Base-by-base conservation (phyloP, 2,113 vertebrate species). In the Emydocephalus ijimae region DNA sequence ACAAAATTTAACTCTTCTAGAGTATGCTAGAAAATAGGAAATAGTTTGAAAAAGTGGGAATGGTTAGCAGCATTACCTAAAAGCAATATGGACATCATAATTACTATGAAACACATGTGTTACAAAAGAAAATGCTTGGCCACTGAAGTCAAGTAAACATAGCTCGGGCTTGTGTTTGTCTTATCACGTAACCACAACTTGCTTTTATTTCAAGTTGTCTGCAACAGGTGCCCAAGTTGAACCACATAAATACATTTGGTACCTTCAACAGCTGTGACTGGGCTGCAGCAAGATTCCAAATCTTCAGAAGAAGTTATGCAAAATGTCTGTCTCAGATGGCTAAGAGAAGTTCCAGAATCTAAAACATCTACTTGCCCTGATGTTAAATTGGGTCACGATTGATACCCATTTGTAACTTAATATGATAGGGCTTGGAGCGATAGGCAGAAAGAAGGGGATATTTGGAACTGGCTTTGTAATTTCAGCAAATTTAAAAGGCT, bases 291-390 rank as follows among this genome's bases (percentile, higher is more conserved):
- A 45, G 34, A 88, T 55, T 54, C 93, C 95, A 97, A 96, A 97
- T 48, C 92, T 94, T 95, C 90, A 96, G 96, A 96, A 96, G 95
- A 97, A 92, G 90, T 96, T 95, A 93, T 89, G 95, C 93, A 92
- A 94, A 0, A 0, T 85, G 94, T 94, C 94, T 69, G 94, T 97
- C 96, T 97, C 97, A 74, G 91, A 93, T 96, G 95, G 96, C 96
- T 94, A 34, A n/a, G 85, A 93, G 94, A 94, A 96, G 94, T 87
- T 96, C 91, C 95, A 97, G 97, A 97, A 98, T 97, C 92, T 95
- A 95, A 98, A 98, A 97, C 96, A 98, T 98, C 97, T 97, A 95
- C 97, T 97, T 94, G 93, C 96, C 96, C 95, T 97, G 24, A n/a
- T 95, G 96, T 97, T 97, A 97, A 97, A 96, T 95, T 91, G 92